phyloP scores from a whole-genome alignment of 2,888 invertebrate species.

The Marasmarcha lunaedactyla region DNA sequence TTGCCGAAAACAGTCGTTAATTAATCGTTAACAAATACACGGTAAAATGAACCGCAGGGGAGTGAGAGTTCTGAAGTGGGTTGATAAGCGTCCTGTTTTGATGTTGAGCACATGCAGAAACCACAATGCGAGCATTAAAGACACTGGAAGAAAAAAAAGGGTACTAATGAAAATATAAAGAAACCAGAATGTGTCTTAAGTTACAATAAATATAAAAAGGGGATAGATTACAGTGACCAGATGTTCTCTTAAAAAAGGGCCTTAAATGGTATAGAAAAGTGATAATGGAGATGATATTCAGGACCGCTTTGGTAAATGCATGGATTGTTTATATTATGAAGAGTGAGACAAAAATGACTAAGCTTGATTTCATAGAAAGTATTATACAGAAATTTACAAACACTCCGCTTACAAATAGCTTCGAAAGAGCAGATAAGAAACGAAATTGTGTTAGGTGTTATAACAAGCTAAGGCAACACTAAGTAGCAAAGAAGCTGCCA shows the following conservation, averaged over 20 bases:
- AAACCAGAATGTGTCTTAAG: conserved; percentile 7
- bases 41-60: too few relatives aligned
- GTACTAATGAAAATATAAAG: not conserved
- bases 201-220: conserved; percentile 17
- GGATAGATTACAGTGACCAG: conserved; percentile 15
- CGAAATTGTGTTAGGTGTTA: too few relatives aligned
- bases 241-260: conserved; percentile 17
- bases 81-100: too few relatives aligned
- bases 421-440: too few relatives aligned
- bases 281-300: conserved; percentile 15
- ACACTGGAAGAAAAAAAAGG: not conserved
- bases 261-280: conserved; percentile 18
- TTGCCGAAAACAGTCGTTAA: too few relatives aligned
- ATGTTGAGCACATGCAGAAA: too few relatives aligned
- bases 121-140: too few relatives aligned
- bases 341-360: not conserved
- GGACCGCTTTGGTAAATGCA: conserved; percentile 14
- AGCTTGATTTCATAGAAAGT: too few relatives aligned
- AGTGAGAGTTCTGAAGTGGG: too few relatives aligned
- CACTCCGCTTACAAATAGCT: not conserved
- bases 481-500: too few relatives aligned
- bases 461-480: too few relatives aligned
- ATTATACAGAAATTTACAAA: conserved; percentile 2
- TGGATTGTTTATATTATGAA: conserved; percentile 8
- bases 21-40: too few relatives aligned